Evolutionary conservation across 2,888 invertebrate species (phyloP).

Genomic region (Aphidoletes aphidimyza): DNA sequence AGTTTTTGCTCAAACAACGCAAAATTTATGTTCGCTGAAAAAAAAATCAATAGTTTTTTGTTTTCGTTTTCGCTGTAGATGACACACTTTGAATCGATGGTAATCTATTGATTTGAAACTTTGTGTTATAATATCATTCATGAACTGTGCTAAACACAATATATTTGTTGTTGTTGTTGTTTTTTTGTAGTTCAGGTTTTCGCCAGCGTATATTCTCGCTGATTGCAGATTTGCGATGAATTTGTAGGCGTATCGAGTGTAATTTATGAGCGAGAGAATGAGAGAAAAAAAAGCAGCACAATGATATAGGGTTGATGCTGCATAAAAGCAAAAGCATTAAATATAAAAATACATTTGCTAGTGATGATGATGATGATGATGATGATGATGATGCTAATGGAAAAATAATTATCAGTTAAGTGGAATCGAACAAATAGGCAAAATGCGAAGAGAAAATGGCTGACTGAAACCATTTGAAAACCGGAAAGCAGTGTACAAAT

Average conservation of each 20-base stretch:
- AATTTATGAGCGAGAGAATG: background rate
- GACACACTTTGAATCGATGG: background rate
- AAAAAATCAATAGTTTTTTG: background rate
- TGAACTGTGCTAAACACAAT: background rate
- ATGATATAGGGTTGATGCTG: background rate
- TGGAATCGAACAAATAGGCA: constrained; percentile 46
- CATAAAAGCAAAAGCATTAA: background rate
- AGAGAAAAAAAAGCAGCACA: background rate
- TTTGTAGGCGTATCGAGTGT: constrained; percentile 1
- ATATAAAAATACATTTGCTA: constrained; percentile 49
- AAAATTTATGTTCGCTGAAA: background rate
- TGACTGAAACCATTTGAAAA: too few species aligned
- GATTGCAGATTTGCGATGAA: constrained; percentile 24
- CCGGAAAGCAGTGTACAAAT: too few species aligned
- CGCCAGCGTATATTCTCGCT: background rate
- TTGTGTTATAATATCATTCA: background rate
- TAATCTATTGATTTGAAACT: background rate
- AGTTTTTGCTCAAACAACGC: too few species aligned
- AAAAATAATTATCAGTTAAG: constrained; percentile 39
- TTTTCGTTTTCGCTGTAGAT: background rate
- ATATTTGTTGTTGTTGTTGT: background rate
- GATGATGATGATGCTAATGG: constrained; percentile 37
- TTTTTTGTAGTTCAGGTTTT: background rate
- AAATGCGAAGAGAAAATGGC: too few species aligned
- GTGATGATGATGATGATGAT: constrained; percentile 7